A percentile compares a stretch with the other conserved stretches of the same genome.
These are phyloP conservation scores for Cassiopea xamachana DNA, from an alignment of 30 jellyfish, hydroid and myxozoan genomes.

Conservation along the genomic window DNA sequence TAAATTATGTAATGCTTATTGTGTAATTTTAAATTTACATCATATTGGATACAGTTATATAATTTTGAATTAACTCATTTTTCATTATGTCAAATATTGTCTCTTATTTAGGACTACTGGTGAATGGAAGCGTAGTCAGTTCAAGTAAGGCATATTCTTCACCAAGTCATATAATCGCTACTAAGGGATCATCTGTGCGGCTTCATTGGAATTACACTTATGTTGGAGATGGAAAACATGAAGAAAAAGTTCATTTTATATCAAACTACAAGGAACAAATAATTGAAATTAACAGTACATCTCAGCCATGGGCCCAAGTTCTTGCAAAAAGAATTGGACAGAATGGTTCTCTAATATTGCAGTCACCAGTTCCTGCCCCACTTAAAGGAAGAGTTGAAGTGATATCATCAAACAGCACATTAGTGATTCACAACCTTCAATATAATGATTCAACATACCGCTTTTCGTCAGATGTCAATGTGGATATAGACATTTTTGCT, in stretches of 20 bases:
- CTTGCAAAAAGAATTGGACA: slow-evolving; percentile 20
- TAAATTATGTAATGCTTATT: too few species aligned
- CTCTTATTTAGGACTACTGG: background rate
- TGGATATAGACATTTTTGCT: background rate
- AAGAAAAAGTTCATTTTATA: background rate
- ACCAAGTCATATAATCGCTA: slow-evolving; percentile 30
- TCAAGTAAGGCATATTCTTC: slow-evolving; percentile 22
- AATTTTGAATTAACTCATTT: too few species aligned
- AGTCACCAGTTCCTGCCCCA: slow-evolving; percentile 10
- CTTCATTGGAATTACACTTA: slow-evolving; percentile 42
- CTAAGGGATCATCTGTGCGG: slow-evolving; percentile 25
- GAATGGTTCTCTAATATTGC: background rate
- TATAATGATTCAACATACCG: slow-evolving; percentile 3
- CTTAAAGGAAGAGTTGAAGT: slow-evolving; percentile 27
- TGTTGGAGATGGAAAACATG: background rate
- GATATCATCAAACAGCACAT: slow-evolving; percentile 24
- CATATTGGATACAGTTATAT: too few species aligned
- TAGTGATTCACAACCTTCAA: slow-evolving; percentile 14
- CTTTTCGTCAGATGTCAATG: slow-evolving; percentile 4
- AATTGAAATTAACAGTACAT: background rate
- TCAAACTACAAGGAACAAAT: background rate
- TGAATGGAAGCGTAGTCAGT: background rate
- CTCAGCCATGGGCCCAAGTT: background rate
- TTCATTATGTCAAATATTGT: too few species aligned
- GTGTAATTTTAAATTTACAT: too few species aligned